phyloP scores from a whole-genome alignment of 1,140 invertebrate genomes.

The Ceratina calcarata region DNA sequence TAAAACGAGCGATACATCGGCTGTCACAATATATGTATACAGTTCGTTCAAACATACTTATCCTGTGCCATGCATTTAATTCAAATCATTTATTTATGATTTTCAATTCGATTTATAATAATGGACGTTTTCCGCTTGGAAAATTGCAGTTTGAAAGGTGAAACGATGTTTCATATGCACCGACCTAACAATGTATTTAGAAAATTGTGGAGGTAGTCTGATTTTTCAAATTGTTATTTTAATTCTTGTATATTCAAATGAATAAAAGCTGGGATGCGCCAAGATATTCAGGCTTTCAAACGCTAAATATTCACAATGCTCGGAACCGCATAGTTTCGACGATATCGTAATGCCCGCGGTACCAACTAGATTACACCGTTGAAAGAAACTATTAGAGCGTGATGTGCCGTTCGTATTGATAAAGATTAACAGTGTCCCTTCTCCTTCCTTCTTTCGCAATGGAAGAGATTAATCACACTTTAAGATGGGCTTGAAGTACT shows the following conservation, averaged over 20 bases:
- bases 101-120: too few relatives aligned
- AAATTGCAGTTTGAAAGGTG: too few relatives aligned
- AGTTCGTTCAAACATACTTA: too few relatives aligned
- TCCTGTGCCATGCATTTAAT: too few relatives aligned
- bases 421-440: constrained; percentile 38
- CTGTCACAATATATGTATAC: too few relatives aligned
- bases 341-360: neutral
- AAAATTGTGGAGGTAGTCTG: too few relatives aligned
- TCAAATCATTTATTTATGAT: too few relatives aligned
- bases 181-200: too few relatives aligned
- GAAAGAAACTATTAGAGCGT: constrained; percentile 5
- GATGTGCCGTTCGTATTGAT: neutral
- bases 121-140: too few relatives aligned
- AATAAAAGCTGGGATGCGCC: neutral
- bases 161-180: too few relatives aligned
- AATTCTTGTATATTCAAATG: neutral
- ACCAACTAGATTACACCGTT: neutral
- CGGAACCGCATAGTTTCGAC: neutral
- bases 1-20: too few relatives aligned
- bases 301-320: neutral
- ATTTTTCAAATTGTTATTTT: too few relatives aligned
- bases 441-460: neutral
- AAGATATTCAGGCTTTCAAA: neutral
- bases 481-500: constrained; percentile 15
- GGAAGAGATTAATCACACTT: constrained; percentile 39